Base-by-base conservation (phyloP, 1,140 invertebrate species). In the Trichonephila inaurata region DNA sequence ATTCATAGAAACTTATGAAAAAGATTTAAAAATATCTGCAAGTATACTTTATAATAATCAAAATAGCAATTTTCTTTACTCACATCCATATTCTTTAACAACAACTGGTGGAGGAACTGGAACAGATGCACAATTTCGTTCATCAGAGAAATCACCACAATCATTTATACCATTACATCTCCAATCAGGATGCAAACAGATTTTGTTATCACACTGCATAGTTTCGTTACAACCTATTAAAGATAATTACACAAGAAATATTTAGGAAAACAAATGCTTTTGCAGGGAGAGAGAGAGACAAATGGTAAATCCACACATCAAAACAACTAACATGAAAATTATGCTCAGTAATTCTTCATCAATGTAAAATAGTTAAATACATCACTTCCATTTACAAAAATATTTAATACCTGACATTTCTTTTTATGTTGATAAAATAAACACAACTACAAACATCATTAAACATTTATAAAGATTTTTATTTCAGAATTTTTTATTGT, bases 111-210 rank as follows among this genome's bases (percentile, higher is more conserved):
- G 87, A 24, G 87, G 87, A 44, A 90, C 12, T 14, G 93, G 93
- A 58, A 69, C 40, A 40, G 88, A 64, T 21, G 51, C 88, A 89
- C 94, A 95, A 51, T 92, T 91, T 18, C 18, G 81, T 94, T 95
- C 95, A 94, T 95, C 95, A 18, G 91, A 62, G 40, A 62, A 94
- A 94, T 95, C 95, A 6, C 95, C 95, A 91, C 95, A 95, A 33
- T 95, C 93, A 77, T 95, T 94, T 3, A 89, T 33, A 60, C 94
- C 94, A 91, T 94, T 94, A 72, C 95, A 95, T 72, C 58, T 77
- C 95, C 95, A 95, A 33, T 94, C 88, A 2, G 87, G 87, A 90
- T 95, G 95, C 61, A 95, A 62, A 69, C 95, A 95, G 1, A 95
- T 89, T 64, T 89, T 92, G 81, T 95, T 95, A 0, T 88, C 72